These are phyloP conservation scores for Acipenser transmontanus DNA, from an alignment of 2,797 vertebrate genomes.

Conservation along the genomic window DNA sequence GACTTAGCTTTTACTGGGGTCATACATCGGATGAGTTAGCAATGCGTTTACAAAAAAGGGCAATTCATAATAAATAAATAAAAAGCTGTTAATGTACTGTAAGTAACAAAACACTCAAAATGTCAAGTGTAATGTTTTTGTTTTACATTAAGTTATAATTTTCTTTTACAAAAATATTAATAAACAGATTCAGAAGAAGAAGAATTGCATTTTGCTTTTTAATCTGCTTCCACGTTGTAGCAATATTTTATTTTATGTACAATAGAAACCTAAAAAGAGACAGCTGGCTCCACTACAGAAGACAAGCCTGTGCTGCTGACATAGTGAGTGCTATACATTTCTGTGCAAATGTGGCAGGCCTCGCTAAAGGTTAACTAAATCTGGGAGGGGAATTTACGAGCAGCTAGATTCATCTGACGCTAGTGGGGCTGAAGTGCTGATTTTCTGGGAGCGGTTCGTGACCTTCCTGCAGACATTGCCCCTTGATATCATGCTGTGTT, in stretches of 20 bases:
- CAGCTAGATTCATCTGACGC: constrained; percentile 28
- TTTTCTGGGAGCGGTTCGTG: background rate
- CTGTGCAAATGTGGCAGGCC: constrained; percentile 45
- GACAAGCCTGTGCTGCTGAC: constrained; percentile 40
- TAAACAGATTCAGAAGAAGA: too few relatives aligned
- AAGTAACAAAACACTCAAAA: too few relatives aligned
- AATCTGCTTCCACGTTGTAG: too few relatives aligned
- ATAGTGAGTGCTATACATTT: constrained; percentile 55
- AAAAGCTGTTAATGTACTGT: too few relatives aligned
- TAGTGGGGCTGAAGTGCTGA: background rate
- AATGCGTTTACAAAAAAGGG: too few relatives aligned
- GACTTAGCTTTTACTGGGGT: too few relatives aligned
- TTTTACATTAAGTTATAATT: too few relatives aligned
- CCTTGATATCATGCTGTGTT: background rate
- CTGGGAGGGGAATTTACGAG: constrained; percentile 60
- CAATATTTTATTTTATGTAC: constrained; percentile 19
- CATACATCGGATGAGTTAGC: too few relatives aligned
- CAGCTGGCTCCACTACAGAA: constrained; percentile 26
- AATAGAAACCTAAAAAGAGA: constrained; percentile 15
- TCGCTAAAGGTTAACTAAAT: constrained; percentile 61
- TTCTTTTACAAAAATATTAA: too few relatives aligned
- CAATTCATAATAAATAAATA: too few relatives aligned
- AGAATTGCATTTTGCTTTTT: too few relatives aligned
- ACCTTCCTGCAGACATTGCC: background rate
- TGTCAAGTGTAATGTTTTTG: too few relatives aligned